Base-by-base conservation (phyloP, 2,113 vertebrate species). In the Carassius gibelio region DNA sequence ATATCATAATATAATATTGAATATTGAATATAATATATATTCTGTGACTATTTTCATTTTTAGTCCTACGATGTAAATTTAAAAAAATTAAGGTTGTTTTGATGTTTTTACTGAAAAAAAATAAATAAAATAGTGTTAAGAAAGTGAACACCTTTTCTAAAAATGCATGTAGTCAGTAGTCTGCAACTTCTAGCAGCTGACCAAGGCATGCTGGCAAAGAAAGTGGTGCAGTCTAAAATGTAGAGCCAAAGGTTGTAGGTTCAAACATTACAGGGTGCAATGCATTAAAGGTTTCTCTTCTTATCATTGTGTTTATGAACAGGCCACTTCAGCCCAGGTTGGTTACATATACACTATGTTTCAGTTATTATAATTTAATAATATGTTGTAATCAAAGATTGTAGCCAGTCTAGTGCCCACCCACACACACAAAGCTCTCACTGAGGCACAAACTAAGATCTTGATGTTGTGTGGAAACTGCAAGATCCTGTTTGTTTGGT, bases 401-500 rank as follows among this genome's bases (percentile, higher is more conserved):
- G 17, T 17, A 77, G 30, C 36, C 62, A 23, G 34, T 79, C 19
- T 61, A 38, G 45, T 62, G 30, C 45, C 68, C 80, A 5, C n/a
- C 21, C 8, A 66, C 59, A 74, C 45, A 66, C 36, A 36, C 26
- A 26, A 72, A 52, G 13, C 62, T 55, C 34, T 82, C 77, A 81
- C 45, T 50, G n/a, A n/a, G 38, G 45, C 26, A 42, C 45, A 75
- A 45, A 57, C 52, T 77, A 85, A 85, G 69, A 80, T 14, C 7
- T 48, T 23, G 11, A 68, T 42, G 79, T 66, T 75, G 75, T 83
- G 74, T 78, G 7, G n/a, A 72, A n/a, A 45, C 38, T 75, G 68
- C 34, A 26, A 42, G 66, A 68, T 74, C 30, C 30, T 55, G 26
- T 78, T 78, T 69, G 64, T 77, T 81, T 72, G 21, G 34, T 19